phyloP scores from a whole-genome alignment of 1,140 invertebrate genomes.

The Notospermus geniculatus region DNA sequence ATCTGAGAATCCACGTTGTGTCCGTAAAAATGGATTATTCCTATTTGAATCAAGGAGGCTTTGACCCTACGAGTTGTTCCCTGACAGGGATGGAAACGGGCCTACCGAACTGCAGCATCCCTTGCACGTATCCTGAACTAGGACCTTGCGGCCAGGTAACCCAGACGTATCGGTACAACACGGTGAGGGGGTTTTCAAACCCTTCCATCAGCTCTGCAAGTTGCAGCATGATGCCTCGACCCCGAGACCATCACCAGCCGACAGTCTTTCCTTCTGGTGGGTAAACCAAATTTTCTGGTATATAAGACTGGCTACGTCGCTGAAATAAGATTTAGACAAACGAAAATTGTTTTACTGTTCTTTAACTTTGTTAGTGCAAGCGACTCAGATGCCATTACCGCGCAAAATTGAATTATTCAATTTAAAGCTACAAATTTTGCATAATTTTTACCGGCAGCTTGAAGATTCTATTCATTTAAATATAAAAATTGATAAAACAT shows the following conservation, averaged over 20 bases:
- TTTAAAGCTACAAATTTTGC: conserved; percentile 46
- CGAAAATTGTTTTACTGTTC: conserved; percentile 48
- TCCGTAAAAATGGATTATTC: conserved; percentile 15
- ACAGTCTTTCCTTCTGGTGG: conserved; percentile 48
- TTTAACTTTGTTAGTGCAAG: conserved; percentile 43
- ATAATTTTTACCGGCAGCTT: conserved; percentile 48
- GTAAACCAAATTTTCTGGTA: conserved; percentile 40
- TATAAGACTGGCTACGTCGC: conserved; percentile 36
- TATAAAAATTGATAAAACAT: conserved; percentile 38
- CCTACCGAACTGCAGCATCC: conserved; percentile 63
- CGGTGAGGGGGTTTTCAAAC: conserved; percentile 40
- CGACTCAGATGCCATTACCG: conserved; percentile 40
- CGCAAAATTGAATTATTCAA: conserved; percentile 46
- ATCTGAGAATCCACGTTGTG: background rate
- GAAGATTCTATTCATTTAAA: conserved; percentile 49
- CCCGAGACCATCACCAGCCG: conserved; percentile 43
- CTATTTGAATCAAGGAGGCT: conserved; percentile 11
- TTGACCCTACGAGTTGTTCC: conserved; percentile 26
- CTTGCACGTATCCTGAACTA: conserved; percentile 78
- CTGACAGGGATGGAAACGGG: conserved; percentile 65
- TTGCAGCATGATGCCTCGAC: conserved; percentile 46
- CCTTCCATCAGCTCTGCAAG: conserved; percentile 38
- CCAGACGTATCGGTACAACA: conserved; percentile 56
- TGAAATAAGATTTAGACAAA: conserved; percentile 49
- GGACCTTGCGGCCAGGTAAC: conserved; percentile 85